Conservation (phyloP, 64 coral and sea anemone genomes). For the Stichodactyla helianthus region DNA sequence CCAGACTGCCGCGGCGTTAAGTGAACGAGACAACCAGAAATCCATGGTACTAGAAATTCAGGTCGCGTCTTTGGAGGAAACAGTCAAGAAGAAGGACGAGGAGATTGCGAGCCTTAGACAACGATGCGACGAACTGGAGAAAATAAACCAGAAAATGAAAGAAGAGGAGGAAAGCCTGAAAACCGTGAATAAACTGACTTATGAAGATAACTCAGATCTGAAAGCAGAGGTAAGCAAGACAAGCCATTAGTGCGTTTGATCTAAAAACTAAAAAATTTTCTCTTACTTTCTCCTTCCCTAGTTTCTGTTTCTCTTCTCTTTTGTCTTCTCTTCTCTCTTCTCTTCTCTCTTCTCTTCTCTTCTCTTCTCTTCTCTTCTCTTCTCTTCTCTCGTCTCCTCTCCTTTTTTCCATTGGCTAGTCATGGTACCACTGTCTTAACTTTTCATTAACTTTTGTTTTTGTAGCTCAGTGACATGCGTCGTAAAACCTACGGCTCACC, state of each 20-base stretch:
- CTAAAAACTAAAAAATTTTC: too few species aligned
- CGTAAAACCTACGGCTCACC: background rate
- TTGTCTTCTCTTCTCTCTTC: background rate
- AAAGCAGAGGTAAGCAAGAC: constrained; percentile 29
- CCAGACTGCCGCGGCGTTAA: constrained; percentile 29
- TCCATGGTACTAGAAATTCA: constrained; percentile 24
- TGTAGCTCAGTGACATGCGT: background rate
- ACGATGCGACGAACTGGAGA: constrained; percentile 30
- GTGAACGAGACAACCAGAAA: constrained; percentile 26
- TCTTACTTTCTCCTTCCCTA: too few species aligned
- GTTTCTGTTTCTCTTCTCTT: background rate
- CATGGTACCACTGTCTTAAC: too few species aligned
- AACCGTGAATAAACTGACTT: constrained; percentile 59
- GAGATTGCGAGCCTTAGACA: constrained; percentile 9
- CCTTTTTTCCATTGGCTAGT: too few species aligned
- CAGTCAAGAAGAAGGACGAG: constrained; percentile 31
- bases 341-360: background rate
- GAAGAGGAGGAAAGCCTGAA: constrained; percentile 78
- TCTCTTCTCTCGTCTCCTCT: too few species aligned
- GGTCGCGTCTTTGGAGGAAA: constrained; percentile 12
- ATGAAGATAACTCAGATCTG: constrained; percentile 60
- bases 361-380: too few species aligned
- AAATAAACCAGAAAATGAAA: constrained; percentile 51
- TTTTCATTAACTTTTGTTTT: background rate
- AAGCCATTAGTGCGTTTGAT: background rate